Conservation (phyloP, 1,140 invertebrate genomes). For the Orchesella cincta region DNA sequence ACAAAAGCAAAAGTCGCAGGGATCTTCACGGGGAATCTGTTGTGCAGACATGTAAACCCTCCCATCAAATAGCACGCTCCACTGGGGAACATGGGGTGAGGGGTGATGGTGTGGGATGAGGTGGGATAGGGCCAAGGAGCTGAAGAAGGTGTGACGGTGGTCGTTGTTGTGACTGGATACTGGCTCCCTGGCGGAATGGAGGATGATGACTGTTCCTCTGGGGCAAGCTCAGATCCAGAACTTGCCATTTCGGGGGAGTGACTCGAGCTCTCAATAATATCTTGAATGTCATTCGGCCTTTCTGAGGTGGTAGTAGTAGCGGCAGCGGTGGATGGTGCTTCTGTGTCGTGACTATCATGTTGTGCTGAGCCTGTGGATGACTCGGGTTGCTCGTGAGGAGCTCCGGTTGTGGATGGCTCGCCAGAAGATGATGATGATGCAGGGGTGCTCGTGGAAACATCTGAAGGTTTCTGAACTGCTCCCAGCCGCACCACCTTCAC, state of each 20-base stretch:
- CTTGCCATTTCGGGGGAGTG: neutral
- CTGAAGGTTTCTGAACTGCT: too few relatives aligned
- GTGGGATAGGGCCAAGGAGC: conserved; percentile 49
- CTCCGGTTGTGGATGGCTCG: neutral
- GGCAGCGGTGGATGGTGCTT: neutral
- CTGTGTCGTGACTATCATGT: conserved; percentile 6
- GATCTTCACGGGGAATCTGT: conserved; percentile 89
- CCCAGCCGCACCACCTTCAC: neutral
- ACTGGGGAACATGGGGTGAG: conserved; percentile 66
- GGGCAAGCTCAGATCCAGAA: neutral
- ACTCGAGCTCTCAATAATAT: conserved; percentile 10
- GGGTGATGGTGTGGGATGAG: conserved; percentile 28
- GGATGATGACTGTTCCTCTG: conserved; percentile 12
- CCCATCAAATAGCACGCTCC: conserved; percentile 88
- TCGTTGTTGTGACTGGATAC: conserved; percentile 49
- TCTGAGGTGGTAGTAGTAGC: neutral
- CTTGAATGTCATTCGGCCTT: neutral
- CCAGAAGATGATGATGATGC: neutral
- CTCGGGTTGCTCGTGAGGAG: neutral
- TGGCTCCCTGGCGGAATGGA: conserved; percentile 25
- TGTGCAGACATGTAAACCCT: conserved; percentile 91
- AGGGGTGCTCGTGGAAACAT: neutral
- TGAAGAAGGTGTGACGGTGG: conserved; percentile 46
- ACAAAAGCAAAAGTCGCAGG: conserved; percentile 96
- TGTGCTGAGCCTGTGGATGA: neutral